Evolutionary conservation across 2,888 invertebrate species (phyloP), one percentile per base, ranked within the genome.

Genomic region (Cynaeus angustus): DNA sequence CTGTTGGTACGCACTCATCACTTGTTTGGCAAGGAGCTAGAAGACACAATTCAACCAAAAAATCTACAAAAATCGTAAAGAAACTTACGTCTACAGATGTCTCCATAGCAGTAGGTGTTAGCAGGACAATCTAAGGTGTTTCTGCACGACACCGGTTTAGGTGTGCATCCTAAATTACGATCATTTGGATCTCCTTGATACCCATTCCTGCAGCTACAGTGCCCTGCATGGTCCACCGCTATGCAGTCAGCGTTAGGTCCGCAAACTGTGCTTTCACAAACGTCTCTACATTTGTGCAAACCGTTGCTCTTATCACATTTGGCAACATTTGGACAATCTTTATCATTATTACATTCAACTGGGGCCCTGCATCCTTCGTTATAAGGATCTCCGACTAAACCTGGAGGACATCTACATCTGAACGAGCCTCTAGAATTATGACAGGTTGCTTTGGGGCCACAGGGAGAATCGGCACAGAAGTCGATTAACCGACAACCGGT

Each of bases 181-280:
- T 92, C 91, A 71, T 88, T 88, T 37, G 94, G 90, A 85, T 93
- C 90, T 66, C 95, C 95, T 81, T 91, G 89, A 81, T 92, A 96
- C 62, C 94, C 95, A 74, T 86, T 83, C 78, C 91, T 90, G 83
- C 96, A 96, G 77, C 90, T 90, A 81, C 97, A 97, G 77, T 90
- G 89, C 9, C 91, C 93, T 37, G 87, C 87, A 83, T 96, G 96
- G 79, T 93, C 90, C 65, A 88, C 86, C 69, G 94, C 91, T 68
- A 90, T 83, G 83, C 97, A 97, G 81, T 95, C 94, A 26, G 96
- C 89, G 84, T 96, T 96, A 1, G 90, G 88, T 64, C 95, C 95
- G 85, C 97, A 97, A 71, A 88, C 87, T 0, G 91, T 88, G 75
- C 89, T 89, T 78, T 94, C 91, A 83, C 96, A 96, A 28, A 92